Evolutionary conservation across 1,140 invertebrate genomes (phyloP), one percentile per base, ranked within the genome.

Genomic region (Phthorimaea operculella): DNA sequence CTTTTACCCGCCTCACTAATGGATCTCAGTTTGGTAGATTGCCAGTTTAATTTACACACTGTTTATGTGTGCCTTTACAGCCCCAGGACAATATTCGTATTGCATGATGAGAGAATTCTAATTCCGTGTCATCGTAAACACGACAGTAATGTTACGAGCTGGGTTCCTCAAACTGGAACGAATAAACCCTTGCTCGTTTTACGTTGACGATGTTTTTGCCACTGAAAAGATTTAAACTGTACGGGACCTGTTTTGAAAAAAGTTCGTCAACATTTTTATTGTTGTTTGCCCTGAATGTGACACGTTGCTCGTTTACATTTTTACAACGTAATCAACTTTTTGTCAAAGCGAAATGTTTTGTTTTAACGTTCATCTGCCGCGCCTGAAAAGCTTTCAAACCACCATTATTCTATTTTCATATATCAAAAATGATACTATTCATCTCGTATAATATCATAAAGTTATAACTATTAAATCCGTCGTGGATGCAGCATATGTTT

Each of bases 301-400:
- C 80, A 81, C 57, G 62, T 44, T 52, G 70, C 56, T 72, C 76
- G 74, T 79, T 74, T 66, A 57, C 54, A 50, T 66, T 39, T 83
- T 82, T 83, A 83, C 69, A 68, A 66, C 71, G 67, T 66, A 59
- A 72, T 83, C 71, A 80, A 39, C 68, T 78, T 83, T 80, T 83
- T 80, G 77, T 83, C 74, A 80, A 80, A 80, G 77, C 69, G 63
- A 63, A 72, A 70, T 57, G 59, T 68, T 63, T 49, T 70, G 54
- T 74, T 71, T 74, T 58, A 71, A 47, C n/a, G 15, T 18, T 58
- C 69, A 58, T 18, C 55, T 63, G 59, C 57, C 57, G 60, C 55
- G 55, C 59, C 50, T 57, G 55, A 55, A 63, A 60, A 42, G 18
- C 49, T 8, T 17, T 33, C 18, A 51, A 57, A 39, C 58, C 16